Evolutionary conservation across 2,888 invertebrate species (phyloP), one percentile per base, ranked within the genome.

Genomic region (Troides helena): DNA sequence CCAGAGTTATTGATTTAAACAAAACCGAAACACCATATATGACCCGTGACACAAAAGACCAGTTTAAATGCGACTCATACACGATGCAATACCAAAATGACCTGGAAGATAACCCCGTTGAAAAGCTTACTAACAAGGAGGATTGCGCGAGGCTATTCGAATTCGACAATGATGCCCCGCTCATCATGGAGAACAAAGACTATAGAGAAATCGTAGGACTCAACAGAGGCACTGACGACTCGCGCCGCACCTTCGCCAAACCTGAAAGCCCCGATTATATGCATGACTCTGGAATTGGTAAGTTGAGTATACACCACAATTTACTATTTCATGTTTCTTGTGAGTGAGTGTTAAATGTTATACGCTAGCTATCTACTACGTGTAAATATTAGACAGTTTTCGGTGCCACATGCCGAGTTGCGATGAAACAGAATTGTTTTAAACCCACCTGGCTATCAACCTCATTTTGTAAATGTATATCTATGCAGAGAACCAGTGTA

Each of bases 161-260:
- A 80, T 94, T 94, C 78, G 94, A 94, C 76, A 94, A 94, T 78
- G 93, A 93, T 76, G 92, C 92, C 4, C 92, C 92, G 0, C 84
- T 92, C 43, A 93, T 94, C 59, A 85, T 90, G 85, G 93, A 92
- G 75, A 90, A 90, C 68, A 90, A 90, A 77, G 93, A 93, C 72
- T 92, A 90, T 68, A 82, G 90, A 67, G 90, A 91, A 79, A 90
- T 92, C 72, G 87, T 92, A 57, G 89, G 89, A 61, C 86, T 90
- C 74, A 93, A 93, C 77, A 90, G 90, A 85, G 89, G 89, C 80
- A 88, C 90, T 18, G 90, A 90, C 65, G 89, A 91, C 76, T 89
- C 89, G 30, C 90, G 94, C 73, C 94, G 93, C 71, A 90, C 92
- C 62, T 91, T 92, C 79, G 85, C 88, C 18, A 93, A 92, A 74